Conservation (phyloP, 2,797 vertebrate genomes). For the Parauchenoglanis ngamensis region DNA sequence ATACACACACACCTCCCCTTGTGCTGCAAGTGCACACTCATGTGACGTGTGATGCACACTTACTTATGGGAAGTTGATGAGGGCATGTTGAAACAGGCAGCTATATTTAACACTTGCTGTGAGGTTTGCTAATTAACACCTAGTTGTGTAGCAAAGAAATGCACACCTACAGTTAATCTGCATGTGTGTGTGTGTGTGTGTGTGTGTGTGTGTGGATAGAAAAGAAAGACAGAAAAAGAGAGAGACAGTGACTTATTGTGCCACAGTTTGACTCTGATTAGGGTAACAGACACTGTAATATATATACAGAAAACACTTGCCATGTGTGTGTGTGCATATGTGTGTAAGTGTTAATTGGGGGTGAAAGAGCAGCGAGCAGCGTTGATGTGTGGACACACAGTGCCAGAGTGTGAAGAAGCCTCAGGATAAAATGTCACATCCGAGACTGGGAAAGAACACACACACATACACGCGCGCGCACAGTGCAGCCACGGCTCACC, state of each 20-base stretch:
- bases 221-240: not conserved
- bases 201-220: not conserved
- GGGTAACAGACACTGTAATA: not conserved
- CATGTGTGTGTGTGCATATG: slow-evolving; percentile 60
- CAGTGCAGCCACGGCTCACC: slow-evolving; percentile 5
- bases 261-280: not conserved
- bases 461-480: slow-evolving; percentile 13
- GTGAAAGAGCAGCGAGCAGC: slow-evolving; percentile 68
- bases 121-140: slow-evolving; percentile 77
- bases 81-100: slow-evolving; percentile 26
- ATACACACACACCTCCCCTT: slow-evolving; percentile 10
- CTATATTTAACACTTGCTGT: slow-evolving; percentile 39
- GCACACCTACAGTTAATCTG: slow-evolving; percentile 11
- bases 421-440: slow-evolving; percentile 47
- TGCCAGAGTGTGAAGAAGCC: slow-evolving; percentile 55
- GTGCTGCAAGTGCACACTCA: slow-evolving; percentile 24
- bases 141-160: slow-evolving; percentile 38
- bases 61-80: slow-evolving; percentile 21
- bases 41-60: slow-evolving; percentile 10
- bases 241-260: not conserved
- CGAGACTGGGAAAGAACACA: slow-evolving; percentile 42
- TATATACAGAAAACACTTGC: not conserved
- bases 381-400: slow-evolving; percentile 47
- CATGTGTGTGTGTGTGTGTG: slow-evolving; percentile 12
- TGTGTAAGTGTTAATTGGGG: slow-evolving; percentile 76